Evolutionary conservation across 2,888 invertebrate genomes (phyloP).

Genomic region (Alentia gelatinosa): DNA sequence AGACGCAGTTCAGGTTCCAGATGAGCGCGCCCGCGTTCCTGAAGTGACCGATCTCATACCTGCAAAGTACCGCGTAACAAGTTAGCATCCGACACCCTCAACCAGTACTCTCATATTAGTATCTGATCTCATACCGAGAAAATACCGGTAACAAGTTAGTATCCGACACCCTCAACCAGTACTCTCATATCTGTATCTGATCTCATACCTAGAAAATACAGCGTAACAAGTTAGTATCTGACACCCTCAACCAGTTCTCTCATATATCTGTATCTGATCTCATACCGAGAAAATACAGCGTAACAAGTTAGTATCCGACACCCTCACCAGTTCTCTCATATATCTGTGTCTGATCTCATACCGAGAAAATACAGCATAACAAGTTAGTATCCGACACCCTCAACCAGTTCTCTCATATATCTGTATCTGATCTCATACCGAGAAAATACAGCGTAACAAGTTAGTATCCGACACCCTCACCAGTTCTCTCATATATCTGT

Average conservation of each 20-base stretch:
- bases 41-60: conserved; percentile 28
- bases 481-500: neutral
- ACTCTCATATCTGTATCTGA: neutral
- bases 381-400: neutral
- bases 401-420: too few species aligned
- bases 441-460: neutral
- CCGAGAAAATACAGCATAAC: neutral
- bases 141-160: too few species aligned
- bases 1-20: conserved; percentile 12
- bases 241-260: too few species aligned
- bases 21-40: conserved; percentile 7
- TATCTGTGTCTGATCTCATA: neutral
- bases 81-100: too few species aligned
- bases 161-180: neutral
- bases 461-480: too few species aligned
- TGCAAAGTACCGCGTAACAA: too few species aligned
- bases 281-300: neutral
- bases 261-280: neutral
- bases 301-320: too few species aligned
- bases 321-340: neutral
- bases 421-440: neutral
- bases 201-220: neutral
- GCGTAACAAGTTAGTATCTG: neutral
- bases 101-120: too few species aligned
- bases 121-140: neutral